phyloP scores from a whole-genome alignment of 1,140 invertebrate species.

The Musca domestica region DNA sequence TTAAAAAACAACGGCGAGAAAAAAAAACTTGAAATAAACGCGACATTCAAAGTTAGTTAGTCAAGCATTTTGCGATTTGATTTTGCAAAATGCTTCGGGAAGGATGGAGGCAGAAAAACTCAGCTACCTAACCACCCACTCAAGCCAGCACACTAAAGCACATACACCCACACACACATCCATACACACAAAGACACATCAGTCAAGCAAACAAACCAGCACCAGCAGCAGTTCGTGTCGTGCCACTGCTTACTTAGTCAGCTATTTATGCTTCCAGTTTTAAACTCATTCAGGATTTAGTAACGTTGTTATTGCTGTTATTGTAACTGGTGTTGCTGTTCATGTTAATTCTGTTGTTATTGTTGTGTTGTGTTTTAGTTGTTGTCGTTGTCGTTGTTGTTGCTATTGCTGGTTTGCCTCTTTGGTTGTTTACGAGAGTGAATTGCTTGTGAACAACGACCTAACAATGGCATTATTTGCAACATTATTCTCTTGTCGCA shows the following conservation, averaged over 20 bases:
- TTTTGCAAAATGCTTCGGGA: conserved; percentile 15
- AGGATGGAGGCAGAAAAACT: neutral
- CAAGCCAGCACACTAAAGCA: no score
- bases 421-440: neutral
- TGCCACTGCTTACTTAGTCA: no score
- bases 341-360: neutral
- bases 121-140: no score
- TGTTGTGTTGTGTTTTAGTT: neutral
- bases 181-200: no score
- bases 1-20: no score
- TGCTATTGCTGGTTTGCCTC: neutral
- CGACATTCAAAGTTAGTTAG: conserved; percentile 14
- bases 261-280: no score
- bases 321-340: neutral
- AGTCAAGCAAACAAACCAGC: no score
- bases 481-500: no score
- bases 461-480: neutral
- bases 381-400: neutral
- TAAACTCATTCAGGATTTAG: neutral
- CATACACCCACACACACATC: no score
- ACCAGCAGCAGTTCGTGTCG: no score
- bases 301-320: neutral
- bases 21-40: neutral
- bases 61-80: conserved; percentile 14
- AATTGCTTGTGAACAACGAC: neutral